These are phyloP conservation scores for Ophion ellenae DNA, from an alignment of 2,888 invertebrate genomes.

Conservation along the genomic window DNA sequence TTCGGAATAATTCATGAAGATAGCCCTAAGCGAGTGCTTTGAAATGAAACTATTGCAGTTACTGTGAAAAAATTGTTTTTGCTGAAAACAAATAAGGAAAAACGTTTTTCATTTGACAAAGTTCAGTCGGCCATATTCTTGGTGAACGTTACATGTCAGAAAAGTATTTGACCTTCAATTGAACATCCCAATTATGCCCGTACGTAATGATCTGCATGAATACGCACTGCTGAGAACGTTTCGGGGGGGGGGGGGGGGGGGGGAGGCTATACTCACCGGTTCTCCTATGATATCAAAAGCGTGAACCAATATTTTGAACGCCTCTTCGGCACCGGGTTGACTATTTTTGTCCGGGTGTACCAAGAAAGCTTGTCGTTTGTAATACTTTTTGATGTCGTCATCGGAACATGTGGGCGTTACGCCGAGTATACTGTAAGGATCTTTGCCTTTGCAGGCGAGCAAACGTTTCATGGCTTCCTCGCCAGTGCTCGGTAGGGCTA, in stretches of 20 bases:
- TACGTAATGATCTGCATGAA: too few relatives aligned
- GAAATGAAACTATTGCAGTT: too few relatives aligned
- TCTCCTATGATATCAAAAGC: constrained; percentile 98
- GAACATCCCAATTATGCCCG: not conserved
- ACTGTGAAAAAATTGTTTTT: too few relatives aligned
- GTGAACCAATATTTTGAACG: constrained; percentile 97
- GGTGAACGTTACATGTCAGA: too few relatives aligned
- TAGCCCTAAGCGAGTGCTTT: too few relatives aligned
- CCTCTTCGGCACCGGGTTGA: constrained; percentile 97
- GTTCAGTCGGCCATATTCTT: too few relatives aligned
- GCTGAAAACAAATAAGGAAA: too few relatives aligned
- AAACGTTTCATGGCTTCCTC: constrained; percentile 98
- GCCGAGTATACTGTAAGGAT: constrained; percentile 97
- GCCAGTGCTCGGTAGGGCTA: constrained; percentile 93
- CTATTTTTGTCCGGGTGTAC: constrained; percentile 98
- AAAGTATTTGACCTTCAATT: not conserved
- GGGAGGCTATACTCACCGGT: constrained; percentile 86
- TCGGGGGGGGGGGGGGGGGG: not conserved
- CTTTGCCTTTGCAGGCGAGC: constrained; percentile 96
- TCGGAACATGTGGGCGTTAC: constrained; percentile 94
- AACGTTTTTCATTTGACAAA: too few relatives aligned
- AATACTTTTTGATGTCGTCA: constrained; percentile 97
- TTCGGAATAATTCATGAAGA: too few relatives aligned
- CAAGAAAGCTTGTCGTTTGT: constrained; percentile 95
- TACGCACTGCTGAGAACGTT: not conserved